Evolutionary conservation across 2,888 invertebrate genomes (phyloP).

Genomic region (Tachina fera): DNA sequence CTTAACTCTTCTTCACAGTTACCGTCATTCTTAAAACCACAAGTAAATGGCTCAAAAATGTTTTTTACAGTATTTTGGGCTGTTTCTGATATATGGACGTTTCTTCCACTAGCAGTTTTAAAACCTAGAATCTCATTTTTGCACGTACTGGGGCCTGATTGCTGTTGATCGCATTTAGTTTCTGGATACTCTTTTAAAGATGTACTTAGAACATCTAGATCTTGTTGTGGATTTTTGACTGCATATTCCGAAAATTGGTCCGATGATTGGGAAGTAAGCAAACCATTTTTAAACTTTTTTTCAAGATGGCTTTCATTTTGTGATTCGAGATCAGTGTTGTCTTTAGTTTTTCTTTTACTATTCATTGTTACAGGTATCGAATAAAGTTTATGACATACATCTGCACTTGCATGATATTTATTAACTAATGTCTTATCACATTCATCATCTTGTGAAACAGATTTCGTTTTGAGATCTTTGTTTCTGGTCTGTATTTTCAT

Average conservation of each 20-base stretch:
- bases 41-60: slow-evolving; percentile 26
- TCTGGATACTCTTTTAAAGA: too few relatives aligned
- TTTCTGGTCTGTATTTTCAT: slow-evolving; percentile 31
- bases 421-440: not conserved
- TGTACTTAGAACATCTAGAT: too few relatives aligned
- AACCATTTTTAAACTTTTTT: slow-evolving; percentile 33
- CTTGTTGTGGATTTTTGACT: too few relatives aligned
- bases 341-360: slow-evolving; percentile 39
- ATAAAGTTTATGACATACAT: not conserved
- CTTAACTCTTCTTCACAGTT: slow-evolving; percentile 33
- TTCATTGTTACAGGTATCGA: not conserved
- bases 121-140: not conserved
- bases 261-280: slow-evolving; percentile 25
- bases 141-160: not conserved
- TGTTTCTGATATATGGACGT: slow-evolving; percentile 26
- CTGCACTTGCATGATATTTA: too few relatives aligned
- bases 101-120: slow-evolving; percentile 29
- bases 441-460: not conserved
- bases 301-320: not conserved
- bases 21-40: not conserved
- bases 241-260: too few relatives aligned
- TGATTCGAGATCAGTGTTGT: slow-evolving; percentile 25
- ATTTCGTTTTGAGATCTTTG: not conserved
- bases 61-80: slow-evolving; percentile 26
- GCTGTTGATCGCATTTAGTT: too few relatives aligned